Percentiles rank a stretch among this genome's conserved stretches.
phyloP scores from a whole-genome alignment of 2,797 vertebrate species.

The Alosa sapidissima region DNA sequence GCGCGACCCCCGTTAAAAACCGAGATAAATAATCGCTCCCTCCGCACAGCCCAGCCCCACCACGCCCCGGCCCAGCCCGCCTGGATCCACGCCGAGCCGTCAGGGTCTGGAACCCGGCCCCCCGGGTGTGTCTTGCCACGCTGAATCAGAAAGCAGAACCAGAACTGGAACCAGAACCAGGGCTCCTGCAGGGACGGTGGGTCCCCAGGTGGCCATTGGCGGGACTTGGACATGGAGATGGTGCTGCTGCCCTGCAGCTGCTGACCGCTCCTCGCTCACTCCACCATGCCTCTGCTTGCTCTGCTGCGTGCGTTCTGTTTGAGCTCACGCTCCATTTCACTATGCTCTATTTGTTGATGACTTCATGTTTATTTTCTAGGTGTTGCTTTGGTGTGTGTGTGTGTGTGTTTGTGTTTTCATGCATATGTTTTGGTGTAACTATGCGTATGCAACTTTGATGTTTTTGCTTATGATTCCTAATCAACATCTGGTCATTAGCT shows the following conservation, averaged over 20 bases:
- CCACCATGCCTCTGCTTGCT: not conserved
- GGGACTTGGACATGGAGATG: not conserved
- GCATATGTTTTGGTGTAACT: not conserved
- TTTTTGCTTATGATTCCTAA: conserved; percentile 23
- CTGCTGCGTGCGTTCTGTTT: not conserved
- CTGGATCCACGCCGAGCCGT: too few relatives aligned
- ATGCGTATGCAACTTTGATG: not conserved
- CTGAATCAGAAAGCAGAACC: conserved; percentile 13
- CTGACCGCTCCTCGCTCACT: not conserved
- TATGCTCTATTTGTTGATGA: not conserved
- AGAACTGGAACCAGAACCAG: not conserved
- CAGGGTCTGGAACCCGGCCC: not conserved
- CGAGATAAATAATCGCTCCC: not conserved
- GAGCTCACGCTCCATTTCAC: not conserved
- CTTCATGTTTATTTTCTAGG: not conserved
- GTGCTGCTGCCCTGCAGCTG: not conserved
- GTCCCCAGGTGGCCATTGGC: not conserved
- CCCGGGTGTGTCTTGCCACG: not conserved
- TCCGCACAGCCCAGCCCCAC: not conserved
- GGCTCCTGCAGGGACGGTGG: not conserved
- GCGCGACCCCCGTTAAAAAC: not conserved
- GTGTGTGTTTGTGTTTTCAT: not conserved
- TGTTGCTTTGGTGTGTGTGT: not conserved
- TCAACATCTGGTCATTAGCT: conserved; percentile 20
- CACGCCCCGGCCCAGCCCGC: too few relatives aligned